Base-by-base conservation (phyloP, 2,888 invertebrate species). In the Tanypteryx hageni region DNA sequence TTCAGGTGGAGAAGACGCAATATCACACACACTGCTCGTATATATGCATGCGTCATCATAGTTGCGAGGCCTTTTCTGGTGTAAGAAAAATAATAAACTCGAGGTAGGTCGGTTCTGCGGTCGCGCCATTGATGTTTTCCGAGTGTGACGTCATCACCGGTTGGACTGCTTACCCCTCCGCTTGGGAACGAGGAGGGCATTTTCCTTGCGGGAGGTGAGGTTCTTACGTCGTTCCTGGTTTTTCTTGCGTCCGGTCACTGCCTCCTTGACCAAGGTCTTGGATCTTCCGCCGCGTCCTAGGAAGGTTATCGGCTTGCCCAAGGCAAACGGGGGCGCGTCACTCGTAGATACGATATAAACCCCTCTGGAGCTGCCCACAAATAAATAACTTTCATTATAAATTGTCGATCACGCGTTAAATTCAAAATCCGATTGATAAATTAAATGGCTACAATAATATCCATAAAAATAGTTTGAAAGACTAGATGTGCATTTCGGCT, bases 261-360 rank as follows among this genome's bases (percentile, higher is more conserved):
- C 16, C 64, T 89, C 76, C 76, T 76, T 76, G 76, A 18, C 27
- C 2, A 76, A 76, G 76, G 76, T 89, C 27, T 89, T 89, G 18
- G 64, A 89, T 44, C 64, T 89, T 13, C 16, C 31, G 61, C 61
- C 31, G 44, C 89, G 64, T 13, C 7, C 31, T 14, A 64, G 2
- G 18, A 64, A 44, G 18, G 64, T 56, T 31, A 64, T 64, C 4
- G 64, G 89, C 44, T 44, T 89, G 0, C 97, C 97, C 89, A 96
- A 94, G 0, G 97, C 97, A 94, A 95, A 97, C 0, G 97, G 97
- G 16, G 96, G 94, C 0, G 95, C 94, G 0, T 95, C 95, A 92
- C 95, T 96, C 0, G 97, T 97, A 92, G 95, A 95, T 1, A 96
- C 95, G 58, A 96, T 94, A 94, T 96, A 95, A 94, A 96, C 96